These are phyloP conservation scores for Lagenorhynchus albirostris DNA, from an alignment of 2,113 vertebrate species.

Conservation along the genomic window DNA sequence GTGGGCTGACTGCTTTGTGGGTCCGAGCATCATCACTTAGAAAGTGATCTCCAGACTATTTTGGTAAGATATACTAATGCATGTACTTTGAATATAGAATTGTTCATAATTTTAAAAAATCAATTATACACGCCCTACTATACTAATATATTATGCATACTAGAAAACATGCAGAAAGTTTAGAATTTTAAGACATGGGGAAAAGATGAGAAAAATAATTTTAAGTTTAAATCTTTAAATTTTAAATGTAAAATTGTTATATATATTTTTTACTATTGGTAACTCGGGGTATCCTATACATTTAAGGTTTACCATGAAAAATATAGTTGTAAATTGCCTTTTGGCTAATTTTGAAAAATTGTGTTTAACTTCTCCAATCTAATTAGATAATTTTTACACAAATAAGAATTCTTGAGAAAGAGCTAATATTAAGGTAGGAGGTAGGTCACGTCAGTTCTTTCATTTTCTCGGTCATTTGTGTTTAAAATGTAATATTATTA, in stretches of 20 bases:
- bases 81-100: not conserved
- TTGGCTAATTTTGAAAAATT: not conserved
- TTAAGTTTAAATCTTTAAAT: not conserved
- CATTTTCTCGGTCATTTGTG: not conserved
- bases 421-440: not conserved
- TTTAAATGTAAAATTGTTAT: not conserved
- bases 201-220: not conserved
- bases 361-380: not conserved
- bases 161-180: not conserved
- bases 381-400: not conserved
- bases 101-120: not conserved
- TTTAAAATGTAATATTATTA: not conserved
- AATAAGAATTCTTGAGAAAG: not conserved
- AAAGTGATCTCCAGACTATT: not conserved
- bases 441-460: fast-evolving
- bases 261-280: not conserved
- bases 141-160: not conserved
- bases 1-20: not conserved
- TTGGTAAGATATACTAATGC: not conserved
- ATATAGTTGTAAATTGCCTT: not conserved
- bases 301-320: not conserved
- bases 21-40: not conserved
- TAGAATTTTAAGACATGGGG: not conserved
- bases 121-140: not conserved
- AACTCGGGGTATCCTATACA: not conserved